Base-by-base conservation (phyloP, 2,113 vertebrate species). In the Ameiurus melas region DNA sequence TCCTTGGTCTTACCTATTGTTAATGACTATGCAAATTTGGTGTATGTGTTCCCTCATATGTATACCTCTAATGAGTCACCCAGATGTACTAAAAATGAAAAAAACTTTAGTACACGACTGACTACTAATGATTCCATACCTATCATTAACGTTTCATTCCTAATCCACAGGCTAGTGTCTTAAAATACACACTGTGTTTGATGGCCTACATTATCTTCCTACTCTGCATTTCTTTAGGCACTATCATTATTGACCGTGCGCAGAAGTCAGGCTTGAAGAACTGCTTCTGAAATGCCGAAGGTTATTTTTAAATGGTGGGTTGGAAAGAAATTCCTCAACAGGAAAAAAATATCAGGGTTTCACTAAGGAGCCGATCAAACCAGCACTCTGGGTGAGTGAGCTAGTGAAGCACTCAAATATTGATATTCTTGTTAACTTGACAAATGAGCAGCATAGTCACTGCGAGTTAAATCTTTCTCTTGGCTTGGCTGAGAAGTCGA, bases 341-440 rank as follows among this genome's bases (percentile, higher is more conserved):
- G 36, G 39, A 39, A 83, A 62, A 66, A 62, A 78, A 70, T 58
- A 60, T 86, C 77, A 58, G 36, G 0, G 17, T 64, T 33, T 73
- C 9, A 36, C 12, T 83, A 55, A 86, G 64, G 43, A 57, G 30
- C n/a, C 39, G 7, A 12, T 51, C 60, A 39, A 43, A 70, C 53
- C 47, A 22, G 51, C 10, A 5, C 47, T 53, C 55, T 0, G 71
- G 16, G 64, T 20, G 43, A 39, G 85, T 33, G 22, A n/a, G 17
- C 78, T 79, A 75, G 75, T 30, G 51, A 86, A 86, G 86, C 79
- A n/a, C 87, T 86, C 30, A 86, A 82, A 84, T 85, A 82, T 80
- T 89, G 80, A 90, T 89, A 83, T 66, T 86, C 20, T 80, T 85
- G 84, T 88, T 89, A 88, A 88, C 64, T 16, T 84, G 79, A 90